phyloP scores from a whole-genome alignment of 2,888 invertebrate genomes.

The Chalcosyrphus nemorum region DNA sequence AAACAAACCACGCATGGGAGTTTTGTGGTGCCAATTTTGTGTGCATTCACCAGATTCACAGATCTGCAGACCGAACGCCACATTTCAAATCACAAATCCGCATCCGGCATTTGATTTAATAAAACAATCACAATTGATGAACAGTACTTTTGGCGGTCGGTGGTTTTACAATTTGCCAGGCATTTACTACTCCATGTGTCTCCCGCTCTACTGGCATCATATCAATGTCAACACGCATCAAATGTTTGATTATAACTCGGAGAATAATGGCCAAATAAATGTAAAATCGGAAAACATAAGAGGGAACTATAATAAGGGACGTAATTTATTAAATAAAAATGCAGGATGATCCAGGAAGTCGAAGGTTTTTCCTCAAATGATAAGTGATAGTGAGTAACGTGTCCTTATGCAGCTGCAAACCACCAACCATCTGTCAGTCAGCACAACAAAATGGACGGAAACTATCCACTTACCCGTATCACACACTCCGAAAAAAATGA shows the following conservation, averaged over 20 bases:
- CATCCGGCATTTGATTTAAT: conserved; percentile 67
- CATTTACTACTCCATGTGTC: neutral
- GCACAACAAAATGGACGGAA: conserved; percentile 48
- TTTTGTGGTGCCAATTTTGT: neutral
- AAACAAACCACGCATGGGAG: neutral
- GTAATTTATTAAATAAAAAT: conserved; percentile 47
- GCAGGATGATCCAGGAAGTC: conserved; percentile 19
- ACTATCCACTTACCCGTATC: conserved; percentile 63
- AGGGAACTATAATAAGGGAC: neutral
- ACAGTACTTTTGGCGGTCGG: conserved; percentile 40
- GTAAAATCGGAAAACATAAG: conserved; percentile 15
- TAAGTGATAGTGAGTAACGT: conserved; percentile 66
- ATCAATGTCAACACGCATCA: conserved; percentile 64
- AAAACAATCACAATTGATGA: conserved; percentile 61
- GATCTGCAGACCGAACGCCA: neutral
- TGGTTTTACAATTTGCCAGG: conserved; percentile 40
- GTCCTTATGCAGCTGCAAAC: conserved; percentile 69
- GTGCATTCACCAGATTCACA: too few species aligned
- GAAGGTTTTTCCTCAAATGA: conserved; percentile 56
- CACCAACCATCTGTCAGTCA: conserved; percentile 68
- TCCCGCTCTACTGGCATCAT: conserved; percentile 4
- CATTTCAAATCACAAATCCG: conserved; percentile 46
- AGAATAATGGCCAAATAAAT: conserved; percentile 71
- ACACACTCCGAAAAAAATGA: conserved; percentile 63
- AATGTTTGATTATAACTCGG: conserved; percentile 64